Base-by-base conservation (phyloP, 2,113 vertebrate species). In the Aix galericulata region DNA sequence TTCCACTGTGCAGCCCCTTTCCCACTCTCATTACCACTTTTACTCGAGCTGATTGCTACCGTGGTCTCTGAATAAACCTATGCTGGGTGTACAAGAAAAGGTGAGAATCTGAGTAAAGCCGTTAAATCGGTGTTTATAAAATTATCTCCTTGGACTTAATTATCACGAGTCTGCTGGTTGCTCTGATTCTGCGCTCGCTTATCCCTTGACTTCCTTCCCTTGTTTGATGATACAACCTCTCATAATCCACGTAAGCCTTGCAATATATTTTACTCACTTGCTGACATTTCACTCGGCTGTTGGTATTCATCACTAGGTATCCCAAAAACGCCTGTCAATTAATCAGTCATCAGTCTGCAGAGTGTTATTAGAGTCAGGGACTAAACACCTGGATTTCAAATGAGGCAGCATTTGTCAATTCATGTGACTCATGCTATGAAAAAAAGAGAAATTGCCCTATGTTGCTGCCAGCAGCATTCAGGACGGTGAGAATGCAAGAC, bases 201-300 rank as follows among this genome's bases (percentile, higher is more conserved):
- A 88, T 91, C 52, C 82, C 63, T 93, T 34, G 36, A 55, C 64
- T 96, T 91, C 12, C 6, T 86, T 88, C 38, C 86, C 59, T 82
- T 95, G 46, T 93, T 91, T 93, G 69, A 42, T 64, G 83, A 67
- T 59, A 34, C 27, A 82, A 8, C 55, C 77, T 67, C 59, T 69
- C 82, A 76, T 94, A 95, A 97, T 82, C 82, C 85, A 27, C 1
- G 6, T n/a, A 63, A 90, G 48, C 73, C 64, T 91, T 67, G 56
- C 76, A 86, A 81, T 91, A 40, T 74, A 71, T 85, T 93, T 94
- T 55, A 55, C 56, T 89, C 40, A 3, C 66, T 75, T 23, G 27
- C 87, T 94, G 90, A 75, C 82, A 81, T 95, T 95, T 96, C 32
- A 18, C 60, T 93, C 76, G 12, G 60, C 63, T 91, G 76, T 90